Conservation (phyloP, 1,140 invertebrate genomes). For the Ostrea denselamellosa region DNA sequence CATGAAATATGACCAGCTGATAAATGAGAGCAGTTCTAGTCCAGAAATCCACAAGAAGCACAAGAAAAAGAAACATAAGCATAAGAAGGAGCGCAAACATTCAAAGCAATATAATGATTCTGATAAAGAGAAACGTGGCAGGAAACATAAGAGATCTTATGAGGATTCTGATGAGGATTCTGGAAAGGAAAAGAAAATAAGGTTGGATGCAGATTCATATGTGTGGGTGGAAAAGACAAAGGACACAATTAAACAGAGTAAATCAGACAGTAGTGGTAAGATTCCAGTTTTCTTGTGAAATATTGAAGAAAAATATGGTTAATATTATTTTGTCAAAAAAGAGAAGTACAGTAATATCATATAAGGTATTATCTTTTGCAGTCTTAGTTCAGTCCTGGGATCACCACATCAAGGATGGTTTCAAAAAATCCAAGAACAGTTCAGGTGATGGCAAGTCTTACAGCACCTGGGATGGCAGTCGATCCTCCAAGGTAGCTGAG, state of each 20-base stretch:
- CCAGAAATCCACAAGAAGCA: conserved; percentile 45
- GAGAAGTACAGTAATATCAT: neutral
- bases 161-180: conserved; percentile 39
- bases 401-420: conserved; percentile 56
- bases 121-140: conserved; percentile 19
- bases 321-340: no score
- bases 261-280: conserved; percentile 27
- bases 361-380: conserved; percentile 30
- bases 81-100: conserved; percentile 46
- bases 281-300: neutral
- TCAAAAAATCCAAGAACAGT: conserved; percentile 49
- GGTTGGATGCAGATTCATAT: conserved; percentile 41
- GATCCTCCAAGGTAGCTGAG: conserved; percentile 57
- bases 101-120: conserved; percentile 44
- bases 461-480: conserved; percentile 65
- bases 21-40: conserved; percentile 45
- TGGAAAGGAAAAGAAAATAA: conserved; percentile 41
- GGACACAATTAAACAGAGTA: conserved; percentile 23
- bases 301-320: no score
- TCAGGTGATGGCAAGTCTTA: conserved; percentile 29
- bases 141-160: conserved; percentile 40
- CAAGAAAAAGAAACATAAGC: conserved; percentile 52
- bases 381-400: conserved; percentile 52
- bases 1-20: conserved; percentile 54
- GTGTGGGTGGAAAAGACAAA: conserved; percentile 58